Conservation (phyloP, 2,888 invertebrate species). For the Hymenopus coronatus region DNA sequence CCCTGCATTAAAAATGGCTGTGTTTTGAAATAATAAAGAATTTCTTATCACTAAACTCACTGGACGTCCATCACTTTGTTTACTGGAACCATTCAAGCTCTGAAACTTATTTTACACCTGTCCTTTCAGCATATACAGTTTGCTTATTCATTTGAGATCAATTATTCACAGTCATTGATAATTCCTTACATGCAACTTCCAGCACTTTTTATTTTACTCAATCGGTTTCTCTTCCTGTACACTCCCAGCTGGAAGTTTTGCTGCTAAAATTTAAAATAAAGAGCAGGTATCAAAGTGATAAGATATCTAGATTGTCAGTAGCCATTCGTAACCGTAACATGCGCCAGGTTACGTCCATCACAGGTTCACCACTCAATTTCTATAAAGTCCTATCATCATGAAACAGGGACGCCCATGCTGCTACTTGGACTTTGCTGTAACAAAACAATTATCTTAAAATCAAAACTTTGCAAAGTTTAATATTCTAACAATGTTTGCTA, state of each 20-base stretch:
- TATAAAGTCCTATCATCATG: conserved; percentile 2
- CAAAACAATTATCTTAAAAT: too few relatives aligned
- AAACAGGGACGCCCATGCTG: not conserved
- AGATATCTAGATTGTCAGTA: not conserved
- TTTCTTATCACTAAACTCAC: not conserved
- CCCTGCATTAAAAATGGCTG: not conserved
- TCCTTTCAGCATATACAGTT: not conserved
- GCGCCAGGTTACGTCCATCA: not conserved
- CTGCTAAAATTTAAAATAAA: not conserved
- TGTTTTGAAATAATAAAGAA: not conserved
- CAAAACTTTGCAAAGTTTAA: too few relatives aligned
- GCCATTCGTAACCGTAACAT: not conserved
- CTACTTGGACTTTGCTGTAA: conserved; percentile 10
- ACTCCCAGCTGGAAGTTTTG: not conserved
- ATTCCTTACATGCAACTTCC: not conserved
- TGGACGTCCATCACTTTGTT: not conserved
- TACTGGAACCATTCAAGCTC: not conserved
- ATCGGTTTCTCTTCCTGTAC: not conserved
- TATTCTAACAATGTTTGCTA: too few relatives aligned
- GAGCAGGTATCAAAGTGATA: not conserved
- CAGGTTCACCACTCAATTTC: not conserved
- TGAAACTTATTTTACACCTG: not conserved
- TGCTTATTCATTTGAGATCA: not conserved
- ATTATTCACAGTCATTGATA: not conserved
- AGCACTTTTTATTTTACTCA: not conserved